Evolutionary conservation across 1,140 invertebrate species (phyloP).

Genomic region (Penaeus chinensis): DNA sequence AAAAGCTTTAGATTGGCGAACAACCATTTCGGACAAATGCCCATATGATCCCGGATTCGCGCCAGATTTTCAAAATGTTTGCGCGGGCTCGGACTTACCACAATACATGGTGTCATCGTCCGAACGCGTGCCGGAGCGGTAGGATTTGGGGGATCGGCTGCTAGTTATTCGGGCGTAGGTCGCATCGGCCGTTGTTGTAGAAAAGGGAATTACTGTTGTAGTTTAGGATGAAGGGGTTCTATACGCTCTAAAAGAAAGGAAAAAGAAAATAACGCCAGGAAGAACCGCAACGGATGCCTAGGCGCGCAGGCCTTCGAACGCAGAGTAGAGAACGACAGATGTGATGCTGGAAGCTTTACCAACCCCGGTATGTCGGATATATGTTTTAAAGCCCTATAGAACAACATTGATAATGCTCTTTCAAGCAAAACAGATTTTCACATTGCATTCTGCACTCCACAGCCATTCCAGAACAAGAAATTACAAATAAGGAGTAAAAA

Average conservation of each 20-base stretch:
- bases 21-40: constrained; percentile 45
- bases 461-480: not conserved
- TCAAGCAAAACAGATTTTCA: no score
- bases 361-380: constrained; percentile 40
- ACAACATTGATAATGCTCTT: no score
- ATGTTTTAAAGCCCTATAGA: not conserved
- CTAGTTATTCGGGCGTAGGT: no score
- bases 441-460: no score
- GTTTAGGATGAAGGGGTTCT: no score
- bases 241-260: no score
- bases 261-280: no score
- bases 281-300: no score
- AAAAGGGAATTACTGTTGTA: no score
- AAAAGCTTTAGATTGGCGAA: constrained; percentile 16
- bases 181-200: no score
- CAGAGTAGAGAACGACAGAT: constrained; percentile 44
- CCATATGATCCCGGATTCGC: constrained; percentile 60
- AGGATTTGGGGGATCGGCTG: no score
- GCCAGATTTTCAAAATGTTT: constrained; percentile 62
- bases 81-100: constrained; percentile 58
- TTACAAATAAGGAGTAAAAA: not conserved
- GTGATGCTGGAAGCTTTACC: constrained; percentile 31
- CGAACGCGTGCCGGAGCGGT: constrained; percentile 12
- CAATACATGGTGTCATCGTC: constrained; percentile 50
- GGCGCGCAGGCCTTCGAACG: constrained; percentile 19